Evolutionary conservation across 2,888 invertebrate genomes (phyloP), one percentile per base, ranked within the genome.

Genomic region (Latrodectus elegans): DNA sequence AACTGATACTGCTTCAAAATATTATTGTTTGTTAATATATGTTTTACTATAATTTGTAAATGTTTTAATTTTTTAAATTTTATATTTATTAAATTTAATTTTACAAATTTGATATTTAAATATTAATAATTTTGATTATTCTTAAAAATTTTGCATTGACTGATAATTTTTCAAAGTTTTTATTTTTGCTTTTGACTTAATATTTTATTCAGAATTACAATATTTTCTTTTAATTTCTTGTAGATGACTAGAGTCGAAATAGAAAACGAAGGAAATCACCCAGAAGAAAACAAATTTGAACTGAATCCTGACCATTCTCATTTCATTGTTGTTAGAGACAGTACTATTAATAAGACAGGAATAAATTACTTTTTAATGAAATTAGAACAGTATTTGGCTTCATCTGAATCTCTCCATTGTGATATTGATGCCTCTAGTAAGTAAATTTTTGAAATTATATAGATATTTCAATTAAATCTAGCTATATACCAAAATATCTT

Each of bases 281-380:
- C 88, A 17, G 87, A 86, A 51, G 89, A 89, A 11, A 76, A 88
- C 14, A 89, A 89, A 65, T 89, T 78, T 49, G 91, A 91, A 67
- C 79, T 92, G 17, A 92, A 91, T 77, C 91, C 91, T 17, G 91
- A 91, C 88, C 91, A 92, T 89, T 91, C 91, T 22, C 91, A 92
- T 89, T 91, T 91, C 68, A 89, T 91, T 8, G 89, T 92, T 51
- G 89, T 91, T 8, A 90, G 91, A 52, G 91, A 91, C 15, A 90
- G 90, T 11, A 89, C 89, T 9, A 72, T 87, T 14, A 80, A 80
- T 71, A 88, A 86, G 53, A 88, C 81, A 52, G 90, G 89, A 10
- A 79, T 89, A 49, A 88, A 89, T 60, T 68, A 78, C 51, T 90
- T 90, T 64, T 53, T 90, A 52, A 65, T 88, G 17, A 84, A 83